Percentiles rank a stretch among this genome's conserved stretches.
Evolutionary conservation across 2,888 invertebrate species (phyloP).

Genomic region (Ichneumoninae sp.): DNA sequence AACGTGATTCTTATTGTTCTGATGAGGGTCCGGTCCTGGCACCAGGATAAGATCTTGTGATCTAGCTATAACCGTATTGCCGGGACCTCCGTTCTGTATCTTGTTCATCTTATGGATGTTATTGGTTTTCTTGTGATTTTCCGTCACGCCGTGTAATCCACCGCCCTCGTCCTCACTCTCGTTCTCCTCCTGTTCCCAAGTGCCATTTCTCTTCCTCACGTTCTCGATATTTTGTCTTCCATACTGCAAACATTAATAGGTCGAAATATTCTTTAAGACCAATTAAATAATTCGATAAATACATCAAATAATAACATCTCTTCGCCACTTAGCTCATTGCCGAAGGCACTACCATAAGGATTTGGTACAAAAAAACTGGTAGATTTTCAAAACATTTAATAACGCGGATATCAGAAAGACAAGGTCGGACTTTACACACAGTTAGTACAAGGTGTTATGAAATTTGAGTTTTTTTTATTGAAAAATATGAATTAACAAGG

Average conservation of each 20-base stretch:
- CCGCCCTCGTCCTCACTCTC: constrained; percentile 85
- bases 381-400: too few relatives aligned
- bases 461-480: too few relatives aligned
- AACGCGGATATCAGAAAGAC: too few relatives aligned
- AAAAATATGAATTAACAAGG: too few relatives aligned
- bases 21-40: constrained; percentile 89
- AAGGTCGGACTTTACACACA: too few relatives aligned
- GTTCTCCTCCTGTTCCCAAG: constrained; percentile 85
- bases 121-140: constrained; percentile 76
- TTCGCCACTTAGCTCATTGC: background rate
- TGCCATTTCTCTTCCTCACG: constrained; percentile 84
- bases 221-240: constrained; percentile 89
- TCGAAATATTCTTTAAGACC: background rate
- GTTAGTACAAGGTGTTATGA: background rate
- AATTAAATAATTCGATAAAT: constrained; percentile 2
- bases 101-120: constrained; percentile 74
- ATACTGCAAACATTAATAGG: constrained; percentile 87
- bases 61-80: constrained; percentile 89
- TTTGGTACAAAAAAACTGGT: background rate
- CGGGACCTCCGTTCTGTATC: constrained; percentile 77
- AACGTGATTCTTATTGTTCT: constrained; percentile 84
- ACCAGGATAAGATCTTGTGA: constrained; percentile 89
- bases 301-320: background rate
- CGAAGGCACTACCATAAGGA: background rate
- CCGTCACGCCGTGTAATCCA: constrained; percentile 77